Base-by-base conservation (phyloP, 2,888 invertebrate species). In the Synergus gifuensis region DNA sequence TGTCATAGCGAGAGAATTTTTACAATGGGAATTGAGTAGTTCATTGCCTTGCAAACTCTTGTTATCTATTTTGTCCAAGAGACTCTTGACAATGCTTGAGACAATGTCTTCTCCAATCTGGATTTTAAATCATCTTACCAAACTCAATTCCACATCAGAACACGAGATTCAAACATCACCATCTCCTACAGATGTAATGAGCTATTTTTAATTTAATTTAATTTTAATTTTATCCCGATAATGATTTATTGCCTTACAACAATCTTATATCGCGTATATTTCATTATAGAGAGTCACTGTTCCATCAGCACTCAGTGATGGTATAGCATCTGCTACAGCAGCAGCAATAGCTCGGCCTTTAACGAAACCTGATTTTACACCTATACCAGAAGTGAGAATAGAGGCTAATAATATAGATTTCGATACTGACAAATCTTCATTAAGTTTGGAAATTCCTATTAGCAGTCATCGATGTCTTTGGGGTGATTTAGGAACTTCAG, bases 1-100 rank as follows among this genome's bases (percentile, higher is more conserved):
- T 12, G 89, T 95, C 14, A 89, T 95, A 14, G 86, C 90, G 16
- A 94, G 94, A 85, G 95, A 95, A 86, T 93, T 95, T 46, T 92
- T 95, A 1, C 95, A 95, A 1, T 95, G 95, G 94, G 95, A 95
- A 87, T 87, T 95, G 4, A 94, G 94, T 93, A 95, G 95, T 83
- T 95, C 95, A 0, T 93, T 95, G 14, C 95, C 95, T 69, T 95
- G 95, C 0, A 94, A 94, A 89, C 89, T 95, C 46, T 90, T 95
- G 4, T 93, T 95, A 5, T 93, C 95, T 60, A 94, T 95, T 82
- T 85, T 95, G 76, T 93, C 95, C 0, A 94, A 94, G 87, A 94
- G 93, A 85, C 90, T 95, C 0, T 93, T 94, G 77, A 89, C 89
- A 36, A 82, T 80, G 4, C 84, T 91, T 22, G 86, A 90, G 44